Conservation (phyloP, 2,888 invertebrate genomes). For the Pollenia griseotomentosa region DNA sequence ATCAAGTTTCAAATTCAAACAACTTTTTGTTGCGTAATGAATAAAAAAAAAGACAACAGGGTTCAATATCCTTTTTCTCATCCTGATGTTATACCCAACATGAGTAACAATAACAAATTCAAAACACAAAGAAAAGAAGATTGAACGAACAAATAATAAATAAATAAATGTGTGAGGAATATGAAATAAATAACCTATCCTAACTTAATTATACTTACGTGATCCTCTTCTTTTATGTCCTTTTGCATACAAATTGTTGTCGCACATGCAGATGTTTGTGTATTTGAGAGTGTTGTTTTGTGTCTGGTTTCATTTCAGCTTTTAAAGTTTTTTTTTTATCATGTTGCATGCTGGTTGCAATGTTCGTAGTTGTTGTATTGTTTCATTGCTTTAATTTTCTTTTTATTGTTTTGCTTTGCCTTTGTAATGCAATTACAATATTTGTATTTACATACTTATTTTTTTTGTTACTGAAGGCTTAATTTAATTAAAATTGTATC, state of each 20-base stretch:
- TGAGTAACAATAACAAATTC: conserved; percentile 18
- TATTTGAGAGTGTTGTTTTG: not conserved
- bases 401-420: not conserved
- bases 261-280: conserved; percentile 11
- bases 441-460: conserved; percentile 30
- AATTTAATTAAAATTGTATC: conserved; percentile 64
- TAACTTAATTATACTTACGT: conserved; percentile 71
- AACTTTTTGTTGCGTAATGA: conserved; percentile 34
- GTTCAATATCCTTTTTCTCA: conserved; percentile 63
- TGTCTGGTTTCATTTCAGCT: conserved; percentile 29
- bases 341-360: conserved; percentile 51
- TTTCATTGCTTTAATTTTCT: conserved; percentile 13
- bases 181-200: conserved; percentile 67
- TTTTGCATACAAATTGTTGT: conserved; percentile 22
- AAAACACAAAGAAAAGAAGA: not conserved
- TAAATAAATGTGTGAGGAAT: conserved; percentile 21
- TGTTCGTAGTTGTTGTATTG: not conserved
- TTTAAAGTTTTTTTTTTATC: conserved; percentile 38
- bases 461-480: conserved; percentile 32
- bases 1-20: conserved; percentile 31
- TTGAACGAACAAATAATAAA: conserved; percentile 48
- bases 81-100: conserved; percentile 31
- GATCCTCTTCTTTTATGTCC: conserved; percentile 61
- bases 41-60: conserved; percentile 24
- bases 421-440: conserved; percentile 46